Base-by-base conservation (phyloP, 1,140 invertebrate species). In the Aphelinus atriplicis region DNA sequence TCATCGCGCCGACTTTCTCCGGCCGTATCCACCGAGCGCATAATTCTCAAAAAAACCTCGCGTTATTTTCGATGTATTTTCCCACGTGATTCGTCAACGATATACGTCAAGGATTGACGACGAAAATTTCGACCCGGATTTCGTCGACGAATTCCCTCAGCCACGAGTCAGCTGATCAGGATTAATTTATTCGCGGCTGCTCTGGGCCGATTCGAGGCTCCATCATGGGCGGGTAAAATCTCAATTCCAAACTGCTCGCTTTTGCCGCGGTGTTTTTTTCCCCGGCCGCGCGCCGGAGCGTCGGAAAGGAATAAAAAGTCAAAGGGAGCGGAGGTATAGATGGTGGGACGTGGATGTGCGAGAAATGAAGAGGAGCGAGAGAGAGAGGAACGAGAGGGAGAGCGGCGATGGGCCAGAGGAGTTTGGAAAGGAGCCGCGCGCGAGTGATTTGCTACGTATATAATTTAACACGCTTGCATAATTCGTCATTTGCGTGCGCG, bases 391-490 rank as follows among this genome's bases (percentile, higher is more conserved):
- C 48, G 42, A 48, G 62, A 1, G 64, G 46, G 43, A 57, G 53
- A 47, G 26, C 26, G 26, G 26, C 26, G 26, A 26, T 26, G 26
- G 26, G 26, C 26, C 26, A 47, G 45, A 47, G 47, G 3, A 64
- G 6, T 71, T 66, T 73, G 55, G 63, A 73, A 66, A 73, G 46
- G 55, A 66, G 64, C 6, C 48, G 53, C 48, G n/a, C 4, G n/a
- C 45, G 66, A 47, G 58, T 69, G 72, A 74, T 69, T 61, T 69
- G 56, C 58, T 60, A n/a, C 58, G 58, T 57, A 62, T 68, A 68
- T 74, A 68, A 74, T 74, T 74, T 74, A 74, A 69, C 58, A 63
- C 58, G 58, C 68, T 74, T 74, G 62, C 53, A 62, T 74, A 74
- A 74, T 73, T 73, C 56, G 7, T 46, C 71, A 60, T 66, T 73